Percentiles rank a stretch among this genome's conserved stretches.
Evolutionary conservation across 2,797 vertebrate genomes (phyloP).

Genomic region (Sorex maritimensis): DNA sequence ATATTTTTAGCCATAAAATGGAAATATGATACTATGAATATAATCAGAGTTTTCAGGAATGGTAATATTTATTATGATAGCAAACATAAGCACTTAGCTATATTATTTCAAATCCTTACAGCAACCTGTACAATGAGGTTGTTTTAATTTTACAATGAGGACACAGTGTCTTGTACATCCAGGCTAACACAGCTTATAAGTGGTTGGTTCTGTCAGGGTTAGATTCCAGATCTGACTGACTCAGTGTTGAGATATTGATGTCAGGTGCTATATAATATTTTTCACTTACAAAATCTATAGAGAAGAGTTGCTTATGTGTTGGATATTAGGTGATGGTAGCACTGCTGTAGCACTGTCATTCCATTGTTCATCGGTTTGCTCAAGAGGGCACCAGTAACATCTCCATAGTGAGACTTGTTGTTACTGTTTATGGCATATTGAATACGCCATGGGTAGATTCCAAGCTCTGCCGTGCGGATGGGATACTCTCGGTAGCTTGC

Average conservation of each 20-base stretch:
- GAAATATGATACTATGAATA: neutral
- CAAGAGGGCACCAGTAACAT: no score
- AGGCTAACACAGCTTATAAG: neutral
- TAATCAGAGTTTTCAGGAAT: neutral
- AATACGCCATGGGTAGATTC: no score
- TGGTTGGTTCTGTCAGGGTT: neutral
- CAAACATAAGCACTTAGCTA: neutral
- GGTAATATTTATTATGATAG: constrained; percentile 8
- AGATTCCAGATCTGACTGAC: neutral
- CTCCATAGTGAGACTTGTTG: no score
- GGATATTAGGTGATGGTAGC: neutral
- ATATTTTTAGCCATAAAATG: constrained; percentile 52
- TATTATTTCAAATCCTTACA: constrained; percentile 3
- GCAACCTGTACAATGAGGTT: neutral
- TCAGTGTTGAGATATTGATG: neutral
- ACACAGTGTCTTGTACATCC: neutral
- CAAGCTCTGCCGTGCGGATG: no score
- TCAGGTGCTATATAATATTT: neutral
- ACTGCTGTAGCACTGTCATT: no score
- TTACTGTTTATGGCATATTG: no score
- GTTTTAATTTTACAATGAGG: constrained; percentile 24
- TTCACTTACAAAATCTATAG: constrained; percentile 53
- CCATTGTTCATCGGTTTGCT: no score
- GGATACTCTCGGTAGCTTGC: no score
- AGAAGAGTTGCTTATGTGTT: neutral